These are phyloP conservation scores for Xanthia icteritia DNA, from an alignment of 2,888 invertebrate species.

Conservation along the genomic window DNA sequence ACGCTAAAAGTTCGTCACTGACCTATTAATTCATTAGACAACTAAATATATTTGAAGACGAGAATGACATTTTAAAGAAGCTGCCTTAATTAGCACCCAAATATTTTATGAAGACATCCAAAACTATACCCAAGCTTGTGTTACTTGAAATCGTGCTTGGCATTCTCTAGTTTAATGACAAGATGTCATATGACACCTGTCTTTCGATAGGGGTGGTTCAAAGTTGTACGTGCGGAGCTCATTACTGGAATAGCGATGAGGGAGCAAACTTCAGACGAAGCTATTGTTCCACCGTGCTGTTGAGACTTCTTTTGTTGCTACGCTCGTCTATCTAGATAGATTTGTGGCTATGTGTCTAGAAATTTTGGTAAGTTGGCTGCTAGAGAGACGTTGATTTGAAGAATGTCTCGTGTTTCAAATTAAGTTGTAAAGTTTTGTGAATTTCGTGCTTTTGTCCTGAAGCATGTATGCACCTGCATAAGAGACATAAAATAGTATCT, in stretches of 20 bases:
- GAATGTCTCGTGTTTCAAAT: background rate
- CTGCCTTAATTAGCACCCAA: no score
- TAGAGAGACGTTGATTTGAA: background rate
- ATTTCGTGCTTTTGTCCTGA: background rate
- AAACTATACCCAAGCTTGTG: background rate
- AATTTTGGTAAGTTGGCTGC: background rate
- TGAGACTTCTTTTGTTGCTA: constrained; percentile 24
- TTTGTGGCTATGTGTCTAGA: constrained; percentile 18
- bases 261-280: constrained; percentile 31
- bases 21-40: no score
- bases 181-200: constrained; percentile 8
- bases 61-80: no score
- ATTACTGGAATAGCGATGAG: constrained; percentile 37
- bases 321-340: background rate
- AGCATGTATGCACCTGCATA: background rate
- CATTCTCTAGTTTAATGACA: constrained; percentile 14
- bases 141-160: background rate
- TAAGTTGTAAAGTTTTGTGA: background rate
- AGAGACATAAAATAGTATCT: background rate
- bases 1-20: no score
- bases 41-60: no score
- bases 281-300: constrained; percentile 33
- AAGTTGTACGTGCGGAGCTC: constrained; percentile 41
- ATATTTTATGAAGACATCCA: background rate
- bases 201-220: constrained; percentile 10